phyloP scores from a whole-genome alignment of 2,113 vertebrate genomes.

The Rhipidura dahli region DNA sequence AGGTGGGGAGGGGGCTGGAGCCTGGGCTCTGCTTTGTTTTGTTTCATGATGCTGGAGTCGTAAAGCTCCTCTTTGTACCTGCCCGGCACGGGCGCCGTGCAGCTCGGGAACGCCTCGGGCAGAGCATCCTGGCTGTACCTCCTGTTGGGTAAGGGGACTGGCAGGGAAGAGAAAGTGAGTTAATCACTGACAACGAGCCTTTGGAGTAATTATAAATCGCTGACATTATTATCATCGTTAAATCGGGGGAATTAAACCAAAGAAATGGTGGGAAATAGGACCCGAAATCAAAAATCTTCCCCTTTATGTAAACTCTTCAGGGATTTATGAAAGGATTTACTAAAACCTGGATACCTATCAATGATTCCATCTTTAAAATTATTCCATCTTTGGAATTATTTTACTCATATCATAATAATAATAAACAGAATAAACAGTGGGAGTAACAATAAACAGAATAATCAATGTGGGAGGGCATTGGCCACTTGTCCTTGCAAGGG shows the following conservation, averaged over 20 bases:
- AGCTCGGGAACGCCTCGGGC: constrained; percentile 67
- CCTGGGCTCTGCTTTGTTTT: constrained; percentile 51
- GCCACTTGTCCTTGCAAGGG: neutral
- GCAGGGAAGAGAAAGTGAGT: neutral
- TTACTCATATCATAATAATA: neutral
- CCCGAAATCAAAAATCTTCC: neutral
- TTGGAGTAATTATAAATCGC: neutral
- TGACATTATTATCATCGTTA: neutral
- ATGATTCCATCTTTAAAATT: neutral
- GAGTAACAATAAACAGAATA: neutral
- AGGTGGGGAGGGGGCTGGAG: constrained; percentile 43
- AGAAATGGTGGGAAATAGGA: rapidly evolving
- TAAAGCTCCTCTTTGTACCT: constrained; percentile 79
- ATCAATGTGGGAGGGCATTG: neutral
- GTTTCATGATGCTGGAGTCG: constrained; percentile 45
- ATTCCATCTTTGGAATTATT: neutral
- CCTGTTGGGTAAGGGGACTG: constrained; percentile 53
- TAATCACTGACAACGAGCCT: neutral
- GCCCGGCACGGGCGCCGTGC: constrained; percentile 47
- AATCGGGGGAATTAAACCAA: neutral
- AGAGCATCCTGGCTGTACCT: constrained; percentile 64
- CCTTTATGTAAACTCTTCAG: neutral
- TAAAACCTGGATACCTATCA: neutral
- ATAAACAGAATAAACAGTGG: neutral
- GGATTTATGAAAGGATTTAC: neutral